Evolutionary conservation across 23 tunicate genomes (phyloP).

Genomic region (Ascidia mentula): DNA sequence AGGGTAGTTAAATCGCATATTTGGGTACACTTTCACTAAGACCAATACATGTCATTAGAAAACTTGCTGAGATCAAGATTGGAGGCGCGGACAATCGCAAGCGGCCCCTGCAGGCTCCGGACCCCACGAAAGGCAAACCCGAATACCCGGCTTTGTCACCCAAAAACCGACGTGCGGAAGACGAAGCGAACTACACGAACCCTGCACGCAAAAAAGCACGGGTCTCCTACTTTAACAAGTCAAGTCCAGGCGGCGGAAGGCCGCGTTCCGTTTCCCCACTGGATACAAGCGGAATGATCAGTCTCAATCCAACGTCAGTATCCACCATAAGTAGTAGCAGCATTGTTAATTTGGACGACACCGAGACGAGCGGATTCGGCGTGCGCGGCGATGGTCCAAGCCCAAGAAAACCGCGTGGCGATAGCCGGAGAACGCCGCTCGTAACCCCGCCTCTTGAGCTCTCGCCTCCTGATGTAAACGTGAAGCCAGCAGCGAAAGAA

Average conservation of each 20-base stretch:
- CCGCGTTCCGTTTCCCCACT: conserved; percentile 67
- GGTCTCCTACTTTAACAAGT: conserved; percentile 51
- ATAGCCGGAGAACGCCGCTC: background rate
- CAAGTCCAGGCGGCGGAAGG: conserved; percentile 44
- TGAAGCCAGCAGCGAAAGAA: background rate
- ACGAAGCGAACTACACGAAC: conserved; percentile 61
- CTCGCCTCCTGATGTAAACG: background rate
- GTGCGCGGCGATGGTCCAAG: background rate
- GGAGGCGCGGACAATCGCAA: conserved; percentile 45
- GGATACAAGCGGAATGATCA: conserved; percentile 16
- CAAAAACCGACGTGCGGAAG: conserved; percentile 1
- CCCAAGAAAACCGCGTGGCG: background rate
- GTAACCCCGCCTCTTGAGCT: background rate
- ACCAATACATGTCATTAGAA: too few relatives aligned
- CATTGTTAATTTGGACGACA: conserved; percentile 27
- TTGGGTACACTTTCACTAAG: too few relatives aligned
- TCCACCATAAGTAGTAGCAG: conserved; percentile 23
- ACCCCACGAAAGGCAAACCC: conserved; percentile 14
- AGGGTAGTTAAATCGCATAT: too few relatives aligned
- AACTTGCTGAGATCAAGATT: conserved; percentile 40
- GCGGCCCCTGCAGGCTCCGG: conserved; percentile 33
- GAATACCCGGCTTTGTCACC: conserved; percentile 26
- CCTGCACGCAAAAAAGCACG: conserved; percentile 68
- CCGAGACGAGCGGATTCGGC: conserved; percentile 26
- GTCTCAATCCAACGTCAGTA: conserved; percentile 21